Base-by-base conservation (phyloP, 2,113 vertebrate species). In the Myiopsitta monachus region DNA sequence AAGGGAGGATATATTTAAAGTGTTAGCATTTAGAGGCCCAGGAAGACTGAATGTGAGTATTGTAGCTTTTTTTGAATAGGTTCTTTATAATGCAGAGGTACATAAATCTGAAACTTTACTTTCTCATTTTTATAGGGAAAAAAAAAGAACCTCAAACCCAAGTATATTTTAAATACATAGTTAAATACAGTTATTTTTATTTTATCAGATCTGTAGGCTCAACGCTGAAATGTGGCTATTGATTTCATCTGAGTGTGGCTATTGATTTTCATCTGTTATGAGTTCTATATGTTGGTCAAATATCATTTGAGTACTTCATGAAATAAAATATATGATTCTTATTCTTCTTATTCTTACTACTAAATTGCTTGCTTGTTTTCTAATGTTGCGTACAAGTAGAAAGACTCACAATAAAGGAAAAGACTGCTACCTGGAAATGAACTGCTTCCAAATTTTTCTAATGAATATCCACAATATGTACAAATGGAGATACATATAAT, bases 281-380 rank as follows among this genome's bases (percentile, higher is more conserved):
- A 66, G 26, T 46, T 95, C 89, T 94, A 76, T 83, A 89, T 55
- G 61, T 33, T 87, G 49, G 72, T 87, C 83, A 95, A 70, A 33
- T 73, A 55, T 23, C 73, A 83, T 87, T 90, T 94, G 18, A 80
- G 80, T 96, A 64, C 22, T 83, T 62, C 57, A 63, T 79, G 43
- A 96, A 95, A 94, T 52, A 75, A 95, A 94, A 93, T 70, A 57
- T 6, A 39, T 91, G 4, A 52, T 81, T 83, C 14, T 78, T 95
- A 59, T 95, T 96, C 59, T 49, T 97, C 49, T 96, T 95, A 64
- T 94, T 93, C 74, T 92, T 93, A 72, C 73, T 96, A 86, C 49
- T 96, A 78, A 95, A 94, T 95, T 72, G 41, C 27, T 93, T 86
- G 21, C 13, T 78, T 93, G 26, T 96, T 92, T 93, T 72, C 51